Conservation (phyloP, 2,888 invertebrate species). For the Tetragonisca angustula region DNA sequence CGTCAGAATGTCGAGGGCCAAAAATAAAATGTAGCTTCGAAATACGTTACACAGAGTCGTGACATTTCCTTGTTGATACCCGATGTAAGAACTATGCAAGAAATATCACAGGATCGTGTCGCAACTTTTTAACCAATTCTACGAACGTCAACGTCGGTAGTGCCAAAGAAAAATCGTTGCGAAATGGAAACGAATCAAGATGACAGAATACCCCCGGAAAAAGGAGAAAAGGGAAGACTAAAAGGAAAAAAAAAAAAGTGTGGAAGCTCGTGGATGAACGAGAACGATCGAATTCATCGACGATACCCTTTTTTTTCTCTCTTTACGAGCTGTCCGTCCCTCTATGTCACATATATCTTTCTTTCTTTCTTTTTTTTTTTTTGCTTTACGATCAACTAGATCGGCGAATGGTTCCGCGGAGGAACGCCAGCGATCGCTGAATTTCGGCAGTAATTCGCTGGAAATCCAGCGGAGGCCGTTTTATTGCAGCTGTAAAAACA, state of each 20-base stretch:
- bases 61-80: too few species aligned
- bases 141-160: neutral
- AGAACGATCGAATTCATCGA: slow-evolving; percentile 42
- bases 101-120: neutral
- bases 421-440: slow-evolving; percentile 44
- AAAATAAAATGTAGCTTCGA: too few species aligned
- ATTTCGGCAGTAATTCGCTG: slow-evolving; percentile 68
- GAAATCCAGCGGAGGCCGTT: slow-evolving; percentile 64
- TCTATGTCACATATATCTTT: slow-evolving; percentile 15
- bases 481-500: slow-evolving; percentile 67
- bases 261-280: neutral
- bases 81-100: too few species aligned
- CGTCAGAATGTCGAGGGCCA: too few species aligned
- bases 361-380: neutral
- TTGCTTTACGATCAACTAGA: slow-evolving; percentile 56
- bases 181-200: neutral
- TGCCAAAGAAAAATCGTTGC: neutral
- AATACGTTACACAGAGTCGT: too few species aligned
- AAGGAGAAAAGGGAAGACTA: neutral
- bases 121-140: slow-evolving; percentile 7
- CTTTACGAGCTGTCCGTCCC: slow-evolving; percentile 53
- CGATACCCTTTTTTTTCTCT: slow-evolving; percentile 22
- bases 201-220: neutral
- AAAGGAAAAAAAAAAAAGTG: neutral
- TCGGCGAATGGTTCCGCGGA: slow-evolving; percentile 27